Evolutionary conservation across 2,888 invertebrate genomes (phyloP).

Genomic region (Phorcus lineatus): DNA sequence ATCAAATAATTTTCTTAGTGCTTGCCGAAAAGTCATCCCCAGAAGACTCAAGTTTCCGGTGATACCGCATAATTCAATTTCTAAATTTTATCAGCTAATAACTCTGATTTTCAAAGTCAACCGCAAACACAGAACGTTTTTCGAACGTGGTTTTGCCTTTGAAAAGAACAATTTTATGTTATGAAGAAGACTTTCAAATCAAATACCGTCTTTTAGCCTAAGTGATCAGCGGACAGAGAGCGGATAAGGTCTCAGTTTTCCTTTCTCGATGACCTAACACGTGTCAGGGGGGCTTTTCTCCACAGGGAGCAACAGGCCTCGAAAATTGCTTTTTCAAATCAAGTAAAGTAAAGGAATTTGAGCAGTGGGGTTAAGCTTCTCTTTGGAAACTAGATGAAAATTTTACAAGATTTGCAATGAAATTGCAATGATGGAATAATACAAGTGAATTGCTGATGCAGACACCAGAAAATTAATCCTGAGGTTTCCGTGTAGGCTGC

Average conservation of each 20-base stretch:
- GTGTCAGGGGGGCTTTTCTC: not conserved
- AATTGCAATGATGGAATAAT: slow-evolving; percentile 5
- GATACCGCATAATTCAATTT: slow-evolving; percentile 1
- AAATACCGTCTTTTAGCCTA: slow-evolving; percentile 1
- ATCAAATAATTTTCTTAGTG: slow-evolving; percentile 7
- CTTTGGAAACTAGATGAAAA: not conserved
- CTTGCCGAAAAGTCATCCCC: not conserved
- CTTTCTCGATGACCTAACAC: slow-evolving; percentile 3
- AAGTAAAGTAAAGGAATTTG: not conserved
- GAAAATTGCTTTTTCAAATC: not conserved
- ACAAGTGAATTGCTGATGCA: not conserved
- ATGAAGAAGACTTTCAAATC: not conserved
- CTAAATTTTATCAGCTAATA: slow-evolving; percentile 14
- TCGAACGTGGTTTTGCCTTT: slow-evolving; percentile 11
- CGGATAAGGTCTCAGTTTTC: not conserved
- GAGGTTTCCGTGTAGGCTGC: not conserved
- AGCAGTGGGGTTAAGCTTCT: not conserved
- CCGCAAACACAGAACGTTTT: slow-evolving; percentile 13
- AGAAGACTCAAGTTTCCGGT: not conserved
- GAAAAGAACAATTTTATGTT: not conserved
- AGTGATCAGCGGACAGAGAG: not conserved
- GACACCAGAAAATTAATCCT: slow-evolving; percentile 5
- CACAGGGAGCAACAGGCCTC: not conserved
- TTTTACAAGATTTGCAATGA: slow-evolving; percentile 9
- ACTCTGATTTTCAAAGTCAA: slow-evolving; percentile 14